phyloP scores from a whole-genome alignment of 2,888 invertebrate species.

The Drosophila nigritarsus region DNA sequence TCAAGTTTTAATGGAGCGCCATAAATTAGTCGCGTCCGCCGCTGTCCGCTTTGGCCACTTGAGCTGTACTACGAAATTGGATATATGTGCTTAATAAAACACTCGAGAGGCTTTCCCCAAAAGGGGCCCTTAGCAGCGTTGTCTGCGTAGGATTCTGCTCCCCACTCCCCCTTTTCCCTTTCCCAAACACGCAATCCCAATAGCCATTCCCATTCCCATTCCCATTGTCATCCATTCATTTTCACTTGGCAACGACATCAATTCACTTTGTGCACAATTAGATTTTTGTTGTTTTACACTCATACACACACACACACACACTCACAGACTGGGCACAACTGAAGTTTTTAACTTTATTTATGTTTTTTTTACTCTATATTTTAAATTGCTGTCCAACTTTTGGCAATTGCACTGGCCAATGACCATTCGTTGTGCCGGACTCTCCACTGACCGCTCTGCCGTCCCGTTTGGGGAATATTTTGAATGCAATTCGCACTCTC shows the following conservation, averaged over 20 bases:
- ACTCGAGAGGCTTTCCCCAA: slow-evolving; percentile 65
- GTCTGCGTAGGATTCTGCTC: slow-evolving; percentile 39
- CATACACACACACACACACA: slow-evolving; percentile 17
- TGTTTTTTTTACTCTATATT: slow-evolving; percentile 30
- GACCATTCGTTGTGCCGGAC: slow-evolving; percentile 42
- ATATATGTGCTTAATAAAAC: slow-evolving; percentile 80
- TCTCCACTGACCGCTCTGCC: slow-evolving; percentile 9
- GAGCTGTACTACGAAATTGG: slow-evolving; percentile 74
- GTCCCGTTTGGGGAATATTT: slow-evolving; percentile 42
- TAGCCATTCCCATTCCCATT: not conserved
- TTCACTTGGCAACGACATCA: slow-evolving; percentile 80
- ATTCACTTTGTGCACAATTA: slow-evolving; percentile 79
- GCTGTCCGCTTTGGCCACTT: slow-evolving; percentile 61
- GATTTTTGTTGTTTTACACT: slow-evolving; percentile 67
- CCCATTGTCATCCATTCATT: slow-evolving; percentile 60
- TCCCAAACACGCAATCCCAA: slow-evolving; percentile 12
- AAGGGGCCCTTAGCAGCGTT: slow-evolving; percentile 26
- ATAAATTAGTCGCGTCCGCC: slow-evolving; percentile 71
- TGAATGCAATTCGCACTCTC: slow-evolving; percentile 63
- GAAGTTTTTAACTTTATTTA: slow-evolving; percentile 53
- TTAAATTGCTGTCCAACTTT: slow-evolving; percentile 67
- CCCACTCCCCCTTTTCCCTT: slow-evolving; percentile 20
- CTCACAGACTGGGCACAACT: not conserved
- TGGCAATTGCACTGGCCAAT: slow-evolving; percentile 63
- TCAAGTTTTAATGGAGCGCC: slow-evolving; percentile 80